Percentiles rank a stretch among this genome's conserved stretches.
phyloP scores from a whole-genome alignment of 30 jellyfish, hydroid and myxozoan genomes.

The Phacellophora camtschatica region DNA sequence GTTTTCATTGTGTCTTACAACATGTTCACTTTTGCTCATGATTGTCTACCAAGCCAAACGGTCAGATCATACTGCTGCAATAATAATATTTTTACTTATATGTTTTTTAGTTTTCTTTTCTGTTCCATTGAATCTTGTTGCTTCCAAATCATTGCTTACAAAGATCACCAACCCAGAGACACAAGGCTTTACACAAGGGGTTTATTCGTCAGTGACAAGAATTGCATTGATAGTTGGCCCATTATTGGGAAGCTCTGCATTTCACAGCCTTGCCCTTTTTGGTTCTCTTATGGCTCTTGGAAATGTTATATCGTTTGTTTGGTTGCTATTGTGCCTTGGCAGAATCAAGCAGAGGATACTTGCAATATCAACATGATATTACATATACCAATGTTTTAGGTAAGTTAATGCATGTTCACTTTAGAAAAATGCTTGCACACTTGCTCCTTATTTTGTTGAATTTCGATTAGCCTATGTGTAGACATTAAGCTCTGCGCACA shows the following conservation, averaged over 20 bases:
- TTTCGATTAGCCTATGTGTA: too few species aligned
- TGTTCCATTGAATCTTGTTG: conserved; percentile 92
- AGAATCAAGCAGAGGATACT: conserved; percentile 41
- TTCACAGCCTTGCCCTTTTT: conserved; percentile 73
- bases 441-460: too few species aligned
- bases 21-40: conserved; percentile 71
- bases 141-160: conserved; percentile 86
- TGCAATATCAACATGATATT: neutral
- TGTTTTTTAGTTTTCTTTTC: conserved; percentile 85
- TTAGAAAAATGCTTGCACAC: too few species aligned
- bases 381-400: too few species aligned
- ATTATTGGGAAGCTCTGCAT: conserved; percentile 86
- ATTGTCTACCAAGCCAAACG: conserved; percentile 76
- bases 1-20: conserved; percentile 78
- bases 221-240: conserved; percentile 93
- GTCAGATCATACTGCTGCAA: conserved; percentile 48
- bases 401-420: too few species aligned
- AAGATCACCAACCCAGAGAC: conserved; percentile 84
- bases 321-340: conserved; percentile 78
- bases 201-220: conserved; percentile 90
- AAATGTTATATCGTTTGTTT: conserved; percentile 71
- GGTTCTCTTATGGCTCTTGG: conserved; percentile 80
- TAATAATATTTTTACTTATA: conserved; percentile 54
- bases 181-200: conserved; percentile 97
- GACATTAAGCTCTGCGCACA: too few species aligned